Conservation (phyloP, 2,797 vertebrate genomes). For the Pyrrhura leucotis region DNA sequence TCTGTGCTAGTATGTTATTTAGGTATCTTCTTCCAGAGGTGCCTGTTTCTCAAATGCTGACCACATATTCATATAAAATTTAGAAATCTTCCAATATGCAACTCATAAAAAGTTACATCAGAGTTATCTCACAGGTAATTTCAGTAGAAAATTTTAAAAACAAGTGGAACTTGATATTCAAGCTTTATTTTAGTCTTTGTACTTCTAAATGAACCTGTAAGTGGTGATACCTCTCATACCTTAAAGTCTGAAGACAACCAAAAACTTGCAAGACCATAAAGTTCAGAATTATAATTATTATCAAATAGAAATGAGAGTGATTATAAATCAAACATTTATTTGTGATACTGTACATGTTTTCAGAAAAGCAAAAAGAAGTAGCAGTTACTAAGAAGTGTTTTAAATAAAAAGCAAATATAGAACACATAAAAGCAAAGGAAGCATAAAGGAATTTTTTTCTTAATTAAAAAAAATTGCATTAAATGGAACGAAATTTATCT, state of each 20-base stretch:
- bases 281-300: not conserved
- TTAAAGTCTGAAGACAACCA: not conserved
- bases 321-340: not conserved
- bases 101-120: not conserved
- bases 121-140: not conserved
- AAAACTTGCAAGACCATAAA: not conserved
- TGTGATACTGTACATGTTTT: not conserved
- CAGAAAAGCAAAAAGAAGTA: not conserved
- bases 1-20: not conserved
- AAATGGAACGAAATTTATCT: not conserved
- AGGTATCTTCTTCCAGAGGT: not conserved
- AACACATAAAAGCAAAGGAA: not conserved
- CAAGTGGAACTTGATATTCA: not conserved
- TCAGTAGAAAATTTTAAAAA: not conserved
- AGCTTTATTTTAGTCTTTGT: not conserved
- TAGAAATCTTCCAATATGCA: not conserved
- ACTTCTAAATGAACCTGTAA: not conserved
- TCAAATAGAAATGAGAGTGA: not conserved
- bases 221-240: not conserved
- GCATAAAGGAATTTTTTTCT: not conserved
- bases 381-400: not conserved
- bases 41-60: not conserved
- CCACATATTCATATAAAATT: not conserved
- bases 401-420: not conserved
- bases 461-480: not conserved